phyloP scores from a whole-genome alignment of 2,797 vertebrate species.

The Mareca strepera region DNA sequence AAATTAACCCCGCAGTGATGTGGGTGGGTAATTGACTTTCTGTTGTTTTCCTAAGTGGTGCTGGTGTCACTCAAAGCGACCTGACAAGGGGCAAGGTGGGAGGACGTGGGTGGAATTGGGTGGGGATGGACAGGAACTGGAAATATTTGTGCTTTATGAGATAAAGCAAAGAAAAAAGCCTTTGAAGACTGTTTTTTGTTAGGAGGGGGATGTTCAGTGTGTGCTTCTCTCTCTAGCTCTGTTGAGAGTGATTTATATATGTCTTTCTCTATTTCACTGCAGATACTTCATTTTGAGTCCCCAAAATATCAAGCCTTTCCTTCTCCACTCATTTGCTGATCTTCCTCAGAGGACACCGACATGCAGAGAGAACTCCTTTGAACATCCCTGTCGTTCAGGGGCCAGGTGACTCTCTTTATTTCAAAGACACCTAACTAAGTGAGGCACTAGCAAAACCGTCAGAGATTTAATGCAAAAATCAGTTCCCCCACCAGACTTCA shows the following conservation, averaged over 20 bases:
- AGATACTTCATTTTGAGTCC: neutral
- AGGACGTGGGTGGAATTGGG: neutral
- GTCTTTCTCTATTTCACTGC: neutral
- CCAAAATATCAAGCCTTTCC: neutral
- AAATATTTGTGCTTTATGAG: constrained; percentile 1
- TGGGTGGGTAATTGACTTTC: neutral
- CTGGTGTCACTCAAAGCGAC: accelerated
- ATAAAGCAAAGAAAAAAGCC: neutral
- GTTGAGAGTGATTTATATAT: neutral
- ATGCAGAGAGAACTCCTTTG: neutral
- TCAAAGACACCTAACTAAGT: accelerated
- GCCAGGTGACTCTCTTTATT: neutral
- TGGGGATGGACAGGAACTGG: neutral
- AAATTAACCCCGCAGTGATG: neutral
- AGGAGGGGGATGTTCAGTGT: neutral
- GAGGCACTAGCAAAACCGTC: neutral
- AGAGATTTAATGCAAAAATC: neutral
- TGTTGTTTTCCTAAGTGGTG: neutral
- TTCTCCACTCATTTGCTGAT: neutral
- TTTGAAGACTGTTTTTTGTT: neutral
- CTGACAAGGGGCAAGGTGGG: neutral
- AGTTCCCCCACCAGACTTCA: accelerated
- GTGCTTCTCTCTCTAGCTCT: neutral
- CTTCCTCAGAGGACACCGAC: neutral
- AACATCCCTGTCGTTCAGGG: neutral